phyloP scores from a whole-genome alignment of 2,888 invertebrate species.

The Drosophila kuntzei region DNA sequence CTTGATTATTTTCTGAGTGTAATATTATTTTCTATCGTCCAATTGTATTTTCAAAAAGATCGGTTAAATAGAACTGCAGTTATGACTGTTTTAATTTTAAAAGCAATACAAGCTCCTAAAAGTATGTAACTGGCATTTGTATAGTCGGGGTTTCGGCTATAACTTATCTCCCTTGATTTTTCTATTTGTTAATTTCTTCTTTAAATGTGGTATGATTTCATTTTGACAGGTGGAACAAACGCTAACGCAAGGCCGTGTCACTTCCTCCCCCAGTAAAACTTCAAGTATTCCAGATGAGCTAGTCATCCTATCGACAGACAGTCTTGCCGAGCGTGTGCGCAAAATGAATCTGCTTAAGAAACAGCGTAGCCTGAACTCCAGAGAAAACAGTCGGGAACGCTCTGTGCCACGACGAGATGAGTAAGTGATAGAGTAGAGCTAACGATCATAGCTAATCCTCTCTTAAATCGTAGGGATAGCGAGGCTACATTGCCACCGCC shows the following conservation, averaged over 20 bases:
- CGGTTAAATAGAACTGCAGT: no score
- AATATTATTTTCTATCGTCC: no score
- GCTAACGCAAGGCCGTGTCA: conserved; percentile 86
- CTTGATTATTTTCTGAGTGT: no score
- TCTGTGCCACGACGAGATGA: conserved; percentile 84
- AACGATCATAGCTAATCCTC: not conserved
- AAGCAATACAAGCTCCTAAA: no score
- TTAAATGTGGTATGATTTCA: not conserved
- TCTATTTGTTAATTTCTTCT: no score
- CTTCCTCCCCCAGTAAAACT: conserved; percentile 86
- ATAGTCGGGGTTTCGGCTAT: no score
- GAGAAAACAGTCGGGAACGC: conserved; percentile 84
- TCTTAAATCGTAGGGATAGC: conserved; percentile 58
- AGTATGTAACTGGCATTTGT: no score
- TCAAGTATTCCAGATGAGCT: conserved; percentile 86
- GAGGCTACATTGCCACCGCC: conserved; percentile 70
- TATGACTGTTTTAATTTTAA: no score
- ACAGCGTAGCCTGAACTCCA: conserved; percentile 83
- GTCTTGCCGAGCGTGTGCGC: conserved; percentile 89
- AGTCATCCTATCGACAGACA: conserved; percentile 89
- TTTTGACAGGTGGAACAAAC: conserved; percentile 83
- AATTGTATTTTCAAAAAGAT: no score
- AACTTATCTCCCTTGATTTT: no score
- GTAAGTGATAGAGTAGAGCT: conserved; percentile 60
- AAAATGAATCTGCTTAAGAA: conserved; percentile 88